A percentile compares a stretch with the other conserved stretches of the same genome.
phyloP scores from a whole-genome alignment of 2,888 invertebrate genomes.

The Mystacides longicornis region DNA sequence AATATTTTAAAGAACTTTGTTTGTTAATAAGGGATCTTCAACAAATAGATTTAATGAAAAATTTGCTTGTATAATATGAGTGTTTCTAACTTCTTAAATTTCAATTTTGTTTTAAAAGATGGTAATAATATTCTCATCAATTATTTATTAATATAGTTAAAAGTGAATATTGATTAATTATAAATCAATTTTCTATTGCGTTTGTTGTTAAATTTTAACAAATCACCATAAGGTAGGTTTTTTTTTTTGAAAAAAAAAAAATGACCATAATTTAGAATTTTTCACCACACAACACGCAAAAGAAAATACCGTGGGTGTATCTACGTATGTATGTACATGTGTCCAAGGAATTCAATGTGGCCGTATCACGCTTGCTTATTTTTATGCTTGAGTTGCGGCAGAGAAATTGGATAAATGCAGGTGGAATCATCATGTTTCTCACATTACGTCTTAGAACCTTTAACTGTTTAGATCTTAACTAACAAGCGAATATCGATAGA shows the following conservation, averaged over 20 bases:
- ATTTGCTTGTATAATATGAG: no score
- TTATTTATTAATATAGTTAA: no score
- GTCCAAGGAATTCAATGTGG: constrained; percentile 33
- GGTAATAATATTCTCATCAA: no score
- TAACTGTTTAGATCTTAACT: constrained; percentile 15
- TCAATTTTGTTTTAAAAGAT: no score
- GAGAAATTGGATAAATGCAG: constrained; percentile 26
- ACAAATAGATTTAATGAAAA: no score
- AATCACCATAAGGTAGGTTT: background rate
- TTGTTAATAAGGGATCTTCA: no score
- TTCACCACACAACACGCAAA: constrained; percentile 7
- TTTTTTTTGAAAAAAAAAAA: background rate
- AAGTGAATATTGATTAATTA: background rate
- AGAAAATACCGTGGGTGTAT: no score
- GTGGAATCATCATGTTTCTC: constrained; percentile 13
- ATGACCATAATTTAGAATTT: no score
- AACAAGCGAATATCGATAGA: background rate
- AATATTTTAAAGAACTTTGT: no score
- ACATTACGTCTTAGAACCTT: constrained; percentile 20
- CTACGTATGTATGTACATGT: no score
- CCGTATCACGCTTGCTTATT: constrained; percentile 53
- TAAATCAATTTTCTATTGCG: background rate
- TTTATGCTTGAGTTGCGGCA: constrained; percentile 33
- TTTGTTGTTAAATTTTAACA: background rate
- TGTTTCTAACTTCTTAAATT: no score